Base-by-base conservation (phyloP, 2,888 invertebrate species). In the Epinotia demarniana region DNA sequence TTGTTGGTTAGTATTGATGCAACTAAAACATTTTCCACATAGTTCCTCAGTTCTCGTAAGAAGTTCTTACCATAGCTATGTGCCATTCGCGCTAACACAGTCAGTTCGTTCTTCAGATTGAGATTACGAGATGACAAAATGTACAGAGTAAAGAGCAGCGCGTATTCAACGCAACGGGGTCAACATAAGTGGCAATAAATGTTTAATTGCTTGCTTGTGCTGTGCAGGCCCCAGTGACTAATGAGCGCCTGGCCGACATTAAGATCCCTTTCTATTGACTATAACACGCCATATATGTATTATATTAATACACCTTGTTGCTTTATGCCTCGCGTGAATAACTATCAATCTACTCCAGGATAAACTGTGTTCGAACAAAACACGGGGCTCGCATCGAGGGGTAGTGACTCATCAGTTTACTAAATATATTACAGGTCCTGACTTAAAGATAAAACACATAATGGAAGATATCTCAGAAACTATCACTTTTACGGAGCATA, bases 111-210 rank as follows among this genome's bases (percentile, higher is more conserved):
- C 64, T 19, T 77, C 61, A 74, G 74, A 62, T 66, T 74, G 70
- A 73, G 72, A 77, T 73, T 77, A 71, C 71, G 73, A 78, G 74
- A 78, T 72, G 79, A 80, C 79, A 76, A 79, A 78, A 76, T 76
- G 78, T 78, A 78, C 33, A 72, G 75, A 81, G 80, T 77, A 78
- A 76, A 82, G 84, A 82, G 79, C 80, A 78, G 73, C 77, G 73
- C 75, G 80, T 82, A 83, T 84, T 84, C 81, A 77, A 77, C 78
- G 80, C 81, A 88, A 86, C 79, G 83, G 80, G 86, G 86, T 86
- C 87, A 87, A 81, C 80, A 78, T 81, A 84, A 87, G 86, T 87
- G 86, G 84, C 82, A 85, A 84, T 87, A 83, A 87, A 86, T 85
- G 81, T 81, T 85, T 88, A 86, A 87, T 88, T 86, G 86, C 81